Evolutionary conservation across 1,140 invertebrate genomes (phyloP).

Genomic region (Scaptomyza graminum): DNA sequence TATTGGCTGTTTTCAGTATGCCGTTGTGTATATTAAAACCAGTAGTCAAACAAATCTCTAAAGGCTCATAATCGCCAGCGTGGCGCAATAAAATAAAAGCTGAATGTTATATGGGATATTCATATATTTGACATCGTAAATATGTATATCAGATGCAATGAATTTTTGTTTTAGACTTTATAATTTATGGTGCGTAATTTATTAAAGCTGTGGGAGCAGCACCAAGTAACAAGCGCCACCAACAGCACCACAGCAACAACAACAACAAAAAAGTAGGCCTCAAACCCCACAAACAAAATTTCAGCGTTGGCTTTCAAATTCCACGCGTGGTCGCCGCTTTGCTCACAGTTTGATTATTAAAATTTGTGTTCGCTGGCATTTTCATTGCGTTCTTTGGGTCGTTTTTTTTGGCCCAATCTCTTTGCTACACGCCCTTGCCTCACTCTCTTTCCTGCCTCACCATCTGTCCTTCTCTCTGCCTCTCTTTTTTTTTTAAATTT

Average conservation of each 20-base stretch:
- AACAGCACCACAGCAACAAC: background rate
- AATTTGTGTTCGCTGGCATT: conserved; percentile 71
- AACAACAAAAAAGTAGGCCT: conserved; percentile 8
- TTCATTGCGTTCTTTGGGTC: conserved; percentile 74
- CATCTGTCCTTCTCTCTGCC: background rate
- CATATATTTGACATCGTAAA: conserved; percentile 24
- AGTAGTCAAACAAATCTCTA: conserved; percentile 36
- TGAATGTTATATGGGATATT: conserved; percentile 19
- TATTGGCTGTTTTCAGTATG: background rate
- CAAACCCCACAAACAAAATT: conserved; percentile 33
- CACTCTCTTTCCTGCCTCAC: background rate
- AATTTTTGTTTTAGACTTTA: conserved; percentile 71
- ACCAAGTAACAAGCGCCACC: conserved; percentile 11
- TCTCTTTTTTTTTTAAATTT: conserved; percentile 38
- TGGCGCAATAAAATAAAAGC: conserved; percentile 47
- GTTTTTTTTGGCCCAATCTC: conserved; percentile 43
- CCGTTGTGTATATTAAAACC: conserved; percentile 6
- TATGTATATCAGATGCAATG: conserved; percentile 66
- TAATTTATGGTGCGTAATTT: conserved; percentile 75
- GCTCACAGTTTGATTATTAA: conserved; percentile 74
- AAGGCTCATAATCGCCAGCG: conserved; percentile 41
- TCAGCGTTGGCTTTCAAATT: conserved; percentile 71
- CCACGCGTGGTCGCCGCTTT: conserved; percentile 69
- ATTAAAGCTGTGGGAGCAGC: conserved; percentile 49
- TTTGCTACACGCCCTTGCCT: background rate